A percentile compares a stretch with the other conserved stretches of the same genome.
Conservation (phyloP, 1,140 invertebrate genomes). For the Diachasma alloeum region DNA sequence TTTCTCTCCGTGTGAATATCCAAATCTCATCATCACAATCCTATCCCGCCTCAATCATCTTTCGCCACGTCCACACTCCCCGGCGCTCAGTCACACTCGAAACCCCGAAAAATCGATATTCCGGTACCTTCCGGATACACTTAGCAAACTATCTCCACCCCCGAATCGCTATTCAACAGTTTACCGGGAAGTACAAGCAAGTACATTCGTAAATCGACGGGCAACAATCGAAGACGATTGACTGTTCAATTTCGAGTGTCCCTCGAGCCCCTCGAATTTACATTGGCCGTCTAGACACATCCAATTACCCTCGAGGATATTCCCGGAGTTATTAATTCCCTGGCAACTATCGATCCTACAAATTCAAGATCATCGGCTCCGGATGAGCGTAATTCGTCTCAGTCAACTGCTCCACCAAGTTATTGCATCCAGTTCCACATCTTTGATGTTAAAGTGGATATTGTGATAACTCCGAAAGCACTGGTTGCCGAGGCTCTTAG, state of each 20-base stretch:
- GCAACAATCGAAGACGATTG: background rate
- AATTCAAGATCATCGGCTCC: background rate
- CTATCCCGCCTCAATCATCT: too few relatives aligned
- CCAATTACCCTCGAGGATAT: background rate
- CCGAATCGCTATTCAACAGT: background rate
- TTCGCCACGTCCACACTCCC: too few relatives aligned
- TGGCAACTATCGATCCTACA: background rate
- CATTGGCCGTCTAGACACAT: background rate
- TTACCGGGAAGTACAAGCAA: background rate
- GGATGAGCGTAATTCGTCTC: background rate
- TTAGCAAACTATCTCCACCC: background rate
- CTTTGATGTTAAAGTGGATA: background rate
- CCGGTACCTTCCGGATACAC: background rate
- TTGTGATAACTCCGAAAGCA: background rate
- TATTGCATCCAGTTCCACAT: background rate
- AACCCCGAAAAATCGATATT: background rate
- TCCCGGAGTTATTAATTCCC: background rate
- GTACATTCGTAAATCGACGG: background rate
- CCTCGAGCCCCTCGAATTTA: background rate
- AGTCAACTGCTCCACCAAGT: background rate
- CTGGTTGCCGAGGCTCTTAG: background rate
- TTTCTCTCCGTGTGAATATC: too few relatives aligned
- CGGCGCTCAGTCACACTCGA: too few relatives aligned
- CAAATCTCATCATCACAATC: too few relatives aligned
- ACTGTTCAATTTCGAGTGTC: background rate